Evolutionary conservation across 2,113 vertebrate species (phyloP), one percentile per base, ranked within the genome.

Genomic region (Atractosteus spatula): DNA sequence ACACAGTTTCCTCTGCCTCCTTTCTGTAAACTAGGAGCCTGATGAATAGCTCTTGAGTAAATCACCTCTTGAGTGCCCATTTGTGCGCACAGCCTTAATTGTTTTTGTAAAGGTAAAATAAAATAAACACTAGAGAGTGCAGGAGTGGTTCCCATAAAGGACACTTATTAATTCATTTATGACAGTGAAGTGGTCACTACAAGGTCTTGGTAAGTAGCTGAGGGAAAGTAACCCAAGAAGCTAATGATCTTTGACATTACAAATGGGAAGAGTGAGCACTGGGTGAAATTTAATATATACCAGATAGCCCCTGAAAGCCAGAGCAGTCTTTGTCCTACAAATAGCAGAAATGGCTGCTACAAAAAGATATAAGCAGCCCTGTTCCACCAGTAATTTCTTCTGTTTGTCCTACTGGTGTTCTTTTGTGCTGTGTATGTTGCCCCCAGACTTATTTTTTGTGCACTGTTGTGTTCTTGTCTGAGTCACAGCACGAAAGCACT

Each of bases 191-290:
- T 77, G 77, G 73, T 81, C 76, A 73, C 67, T 80, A 62, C 73
- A 79, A 82, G 70, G 73, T 70, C 66, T 86, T 69, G 61, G 63
- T 55, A 71, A 83, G 82, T 80, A 80, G 64, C 62, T 78, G 41
- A 86, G 78, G 79, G 78, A 81, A 81, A 75, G 80, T 84, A 84
- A 88, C 69, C 67, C 78, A 80, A 87, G 84, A 84, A 78, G 78
- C 70, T 85, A 81, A 82, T 84, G 73, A 84, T 84, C 78, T 83
- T 85, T 81, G 65, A 74, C 72, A 74, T 71, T 80, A 83, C 73
- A 76, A 74, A 79, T 75, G 72, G 74, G 70, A 62, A 71, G 43
- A 79, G 76, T 77, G 80, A 78, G 80, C 5, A 51, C 77, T 10
- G 66, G 66, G 62, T 80, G 82, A 81, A 81, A 83, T 63, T 4